Percentiles rank a stretch among this genome's conserved stretches.
Conservation (phyloP, 2,797 vertebrate species). For the Emydoidea blandingii region DNA sequence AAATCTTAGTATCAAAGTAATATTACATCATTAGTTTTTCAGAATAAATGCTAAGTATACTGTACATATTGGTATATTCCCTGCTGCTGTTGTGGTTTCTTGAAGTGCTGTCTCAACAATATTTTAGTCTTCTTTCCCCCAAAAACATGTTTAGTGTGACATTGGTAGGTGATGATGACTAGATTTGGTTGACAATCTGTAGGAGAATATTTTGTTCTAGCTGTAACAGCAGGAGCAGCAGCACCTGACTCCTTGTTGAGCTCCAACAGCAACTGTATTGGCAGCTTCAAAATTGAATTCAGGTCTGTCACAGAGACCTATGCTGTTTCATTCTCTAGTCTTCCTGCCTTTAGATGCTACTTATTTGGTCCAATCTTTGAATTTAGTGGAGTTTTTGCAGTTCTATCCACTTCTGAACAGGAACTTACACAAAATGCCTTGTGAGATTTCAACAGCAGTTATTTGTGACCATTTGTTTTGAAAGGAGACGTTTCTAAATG, state of each 20-base stretch:
- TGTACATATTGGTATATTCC: background rate
- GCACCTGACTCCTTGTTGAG: constrained; percentile 22
- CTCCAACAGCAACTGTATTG: constrained; percentile 45
- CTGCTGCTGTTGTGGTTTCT: background rate
- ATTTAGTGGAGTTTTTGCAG: constrained; percentile 34
- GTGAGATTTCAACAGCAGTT: background rate
- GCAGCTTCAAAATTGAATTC: constrained; percentile 49
- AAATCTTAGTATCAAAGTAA: constrained; percentile 31
- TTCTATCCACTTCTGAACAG: background rate
- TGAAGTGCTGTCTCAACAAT: constrained; percentile 44
- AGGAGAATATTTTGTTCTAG: constrained; percentile 22
- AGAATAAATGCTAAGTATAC: constrained; percentile 29
- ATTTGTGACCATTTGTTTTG: background rate
- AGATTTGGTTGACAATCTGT: constrained; percentile 23
- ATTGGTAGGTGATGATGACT: constrained; percentile 23
- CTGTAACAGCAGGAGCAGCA: background rate
- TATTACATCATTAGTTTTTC: constrained; percentile 48
- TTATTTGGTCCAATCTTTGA: constrained; percentile 63
- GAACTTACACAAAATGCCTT: background rate
- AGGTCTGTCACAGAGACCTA: constrained; percentile 26
- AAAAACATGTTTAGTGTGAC: background rate
- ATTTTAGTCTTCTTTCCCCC: constrained; percentile 31
- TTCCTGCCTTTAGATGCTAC: constrained; percentile 40
- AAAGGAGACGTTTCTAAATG: background rate
- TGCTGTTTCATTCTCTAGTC: constrained; percentile 28